These are phyloP conservation scores for Athalia circularis DNA, from an alignment of 2,888 invertebrate species.

Conservation along the genomic window DNA sequence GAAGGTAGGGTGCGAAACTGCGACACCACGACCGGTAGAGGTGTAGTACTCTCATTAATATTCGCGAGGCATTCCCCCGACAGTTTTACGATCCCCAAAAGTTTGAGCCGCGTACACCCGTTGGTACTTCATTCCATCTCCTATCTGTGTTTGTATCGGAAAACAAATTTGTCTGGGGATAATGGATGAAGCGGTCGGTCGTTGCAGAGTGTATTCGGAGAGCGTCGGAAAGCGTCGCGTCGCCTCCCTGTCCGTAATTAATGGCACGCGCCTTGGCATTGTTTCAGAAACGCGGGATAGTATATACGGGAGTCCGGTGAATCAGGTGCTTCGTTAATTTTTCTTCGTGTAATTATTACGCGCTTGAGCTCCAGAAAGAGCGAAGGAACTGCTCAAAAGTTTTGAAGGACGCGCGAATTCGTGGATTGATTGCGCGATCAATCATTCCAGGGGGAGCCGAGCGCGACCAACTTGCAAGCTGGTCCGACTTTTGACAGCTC, in stretches of 20 bases:
- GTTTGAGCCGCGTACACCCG: slow-evolving; percentile 53
- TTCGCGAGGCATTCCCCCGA: slow-evolving; percentile 63
- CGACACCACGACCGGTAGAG: slow-evolving; percentile 5
- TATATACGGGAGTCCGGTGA: slow-evolving; percentile 14
- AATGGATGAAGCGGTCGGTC: slow-evolving; percentile 69
- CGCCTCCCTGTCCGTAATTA: slow-evolving; percentile 60
- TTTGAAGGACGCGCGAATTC: background rate
- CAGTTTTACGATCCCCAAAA: slow-evolving; percentile 61
- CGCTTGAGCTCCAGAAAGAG: slow-evolving; percentile 11
- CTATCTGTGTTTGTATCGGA: slow-evolving; percentile 64
- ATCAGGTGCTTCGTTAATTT: slow-evolving; percentile 36
- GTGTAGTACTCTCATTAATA: slow-evolving; percentile 60
- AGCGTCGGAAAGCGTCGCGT: slow-evolving; percentile 48
- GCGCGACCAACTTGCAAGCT: background rate
- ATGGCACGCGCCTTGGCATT: slow-evolving; percentile 59
- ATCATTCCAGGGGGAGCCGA: slow-evolving; percentile 31
- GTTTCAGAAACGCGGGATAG: slow-evolving; percentile 44
- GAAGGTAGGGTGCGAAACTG: slow-evolving; percentile 4
- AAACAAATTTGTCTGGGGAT: slow-evolving; percentile 70
- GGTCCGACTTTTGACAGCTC: slow-evolving; percentile 27
- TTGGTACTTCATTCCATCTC: slow-evolving; percentile 51
- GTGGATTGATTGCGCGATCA: slow-evolving; percentile 42
- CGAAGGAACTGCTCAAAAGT: slow-evolving; percentile 19
- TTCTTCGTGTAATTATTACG: slow-evolving; percentile 28
- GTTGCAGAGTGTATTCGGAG: slow-evolving; percentile 56